phyloP scores from a whole-genome alignment of 2,113 vertebrate genomes.

The Orthonyx spaldingii region DNA sequence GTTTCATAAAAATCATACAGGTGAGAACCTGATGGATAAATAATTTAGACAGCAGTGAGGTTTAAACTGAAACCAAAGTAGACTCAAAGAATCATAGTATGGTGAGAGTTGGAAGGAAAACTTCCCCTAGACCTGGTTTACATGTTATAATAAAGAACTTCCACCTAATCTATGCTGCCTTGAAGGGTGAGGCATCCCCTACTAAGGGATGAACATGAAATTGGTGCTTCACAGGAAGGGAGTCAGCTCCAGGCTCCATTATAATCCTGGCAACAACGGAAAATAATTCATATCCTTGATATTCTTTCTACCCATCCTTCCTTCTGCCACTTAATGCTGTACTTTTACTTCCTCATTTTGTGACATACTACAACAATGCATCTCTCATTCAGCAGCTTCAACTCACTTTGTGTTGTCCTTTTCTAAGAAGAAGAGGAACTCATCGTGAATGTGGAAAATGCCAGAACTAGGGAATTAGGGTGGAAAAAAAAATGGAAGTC shows the following conservation, averaged over 20 bases:
- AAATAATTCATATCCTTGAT: not conserved
- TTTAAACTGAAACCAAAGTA: not conserved
- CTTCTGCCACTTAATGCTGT: not conserved
- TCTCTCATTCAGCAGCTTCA: not conserved
- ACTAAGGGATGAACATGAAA: not conserved
- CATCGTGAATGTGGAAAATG: not conserved
- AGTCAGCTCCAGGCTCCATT: not conserved
- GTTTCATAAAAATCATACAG: not conserved
- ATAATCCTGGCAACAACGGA: not conserved
- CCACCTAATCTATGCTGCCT: not conserved
- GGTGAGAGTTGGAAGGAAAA: not conserved
- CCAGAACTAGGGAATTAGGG: not conserved
- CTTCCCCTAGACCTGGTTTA: not conserved
- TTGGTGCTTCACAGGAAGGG: not conserved
- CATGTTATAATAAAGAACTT: not conserved
- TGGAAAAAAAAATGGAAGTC: rapidly evolving
- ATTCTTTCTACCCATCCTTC: not conserved
- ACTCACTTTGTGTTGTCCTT: not conserved
- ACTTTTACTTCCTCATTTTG: not conserved
- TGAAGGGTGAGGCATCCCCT: not conserved
- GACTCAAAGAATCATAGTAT: not conserved
- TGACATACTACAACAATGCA: not conserved
- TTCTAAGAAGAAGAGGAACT: not conserved
- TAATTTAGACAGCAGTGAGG: not conserved
- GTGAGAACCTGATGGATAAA: not conserved